These are phyloP conservation scores for Apamea sordens DNA, from an alignment of 2,888 invertebrate genomes.

Conservation along the genomic window DNA sequence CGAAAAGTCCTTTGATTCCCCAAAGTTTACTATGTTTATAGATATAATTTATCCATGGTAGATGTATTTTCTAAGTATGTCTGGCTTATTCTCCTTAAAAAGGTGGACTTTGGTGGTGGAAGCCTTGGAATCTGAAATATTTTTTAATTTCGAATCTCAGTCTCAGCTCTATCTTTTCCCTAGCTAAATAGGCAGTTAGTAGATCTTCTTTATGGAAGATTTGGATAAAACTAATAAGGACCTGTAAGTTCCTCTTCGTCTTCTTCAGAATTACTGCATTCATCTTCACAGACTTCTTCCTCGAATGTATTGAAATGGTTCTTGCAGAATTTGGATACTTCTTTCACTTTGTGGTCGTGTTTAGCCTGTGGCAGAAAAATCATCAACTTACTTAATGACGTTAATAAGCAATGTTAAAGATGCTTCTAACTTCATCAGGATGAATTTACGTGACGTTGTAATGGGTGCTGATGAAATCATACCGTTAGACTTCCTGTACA, in stretches of 20 bases:
- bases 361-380: conserved; percentile 68
- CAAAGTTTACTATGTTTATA: not conserved
- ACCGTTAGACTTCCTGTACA: not conserved
- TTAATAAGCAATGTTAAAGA: not conserved
- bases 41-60: not conserved
- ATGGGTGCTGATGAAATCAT: not conserved
- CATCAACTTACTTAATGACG: not conserved
- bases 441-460: not conserved
- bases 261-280: conserved; percentile 70
- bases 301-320: conserved; percentile 79
- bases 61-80: not conserved
- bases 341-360: conserved; percentile 72
- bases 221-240: not conserved
- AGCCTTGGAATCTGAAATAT: not conserved
- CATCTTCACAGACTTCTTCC: conserved; percentile 77
- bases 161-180: no score
- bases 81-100: not conserved
- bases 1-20: not conserved
- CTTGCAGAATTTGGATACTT: conserved; percentile 82
- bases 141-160: not conserved
- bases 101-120: not conserved
- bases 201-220: not conserved
- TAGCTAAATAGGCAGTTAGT: no score
- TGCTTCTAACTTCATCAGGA: not conserved
- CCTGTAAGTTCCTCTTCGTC: conserved; percentile 58